Conservation (phyloP, 2,888 invertebrate species). For the Drosophila setosimentum region DNA sequence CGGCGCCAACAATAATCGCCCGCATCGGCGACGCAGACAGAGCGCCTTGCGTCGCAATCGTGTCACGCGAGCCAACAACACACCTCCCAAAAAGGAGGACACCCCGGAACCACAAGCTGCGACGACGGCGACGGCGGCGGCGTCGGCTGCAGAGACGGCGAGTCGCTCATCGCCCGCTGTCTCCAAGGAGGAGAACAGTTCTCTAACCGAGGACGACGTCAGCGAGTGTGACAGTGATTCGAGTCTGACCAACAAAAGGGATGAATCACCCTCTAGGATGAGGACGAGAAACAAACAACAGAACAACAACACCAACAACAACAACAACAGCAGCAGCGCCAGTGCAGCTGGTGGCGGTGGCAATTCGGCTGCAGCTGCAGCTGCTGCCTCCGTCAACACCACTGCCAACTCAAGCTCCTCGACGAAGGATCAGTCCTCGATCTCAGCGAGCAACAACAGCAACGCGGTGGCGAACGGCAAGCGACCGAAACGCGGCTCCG, state of each 20-base stretch:
- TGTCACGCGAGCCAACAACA: conserved; percentile 92
- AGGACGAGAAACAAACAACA: conserved; percentile 93
- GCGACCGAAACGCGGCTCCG: conserved; percentile 88
- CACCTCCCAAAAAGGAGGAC: conserved; percentile 92
- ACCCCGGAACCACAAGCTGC: conserved; percentile 87
- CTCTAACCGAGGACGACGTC: conserved; percentile 95
- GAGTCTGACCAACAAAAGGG: conserved; percentile 90
- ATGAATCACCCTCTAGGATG: conserved; percentile 95
- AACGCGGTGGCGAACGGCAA: conserved; percentile 84
- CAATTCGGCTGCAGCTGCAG: conserved; percentile 38
- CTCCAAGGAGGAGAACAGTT: conserved; percentile 91
- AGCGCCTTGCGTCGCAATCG: conserved; percentile 94
- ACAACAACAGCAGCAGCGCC: conserved; percentile 58
- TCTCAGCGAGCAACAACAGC: conserved; percentile 53
- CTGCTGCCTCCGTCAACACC: conserved; percentile 48
- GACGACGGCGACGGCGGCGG: conserved; percentile 84
- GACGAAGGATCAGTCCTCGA: conserved; percentile 71
- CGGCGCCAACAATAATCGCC: conserved; percentile 97
- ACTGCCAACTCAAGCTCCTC: conserved; percentile 60
- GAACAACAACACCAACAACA: conserved; percentile 87
- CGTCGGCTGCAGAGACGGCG: conserved; percentile 84
- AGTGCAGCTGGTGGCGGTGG: conserved; percentile 61
- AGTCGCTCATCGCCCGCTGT: conserved; percentile 88
- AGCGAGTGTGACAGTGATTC: conserved; percentile 98
- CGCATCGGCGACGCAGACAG: conserved; percentile 95